Evolutionary conservation across 2,888 invertebrate genomes (phyloP), one percentile per base, ranked within the genome.

Genomic region (Drosophila seclusa): DNA sequence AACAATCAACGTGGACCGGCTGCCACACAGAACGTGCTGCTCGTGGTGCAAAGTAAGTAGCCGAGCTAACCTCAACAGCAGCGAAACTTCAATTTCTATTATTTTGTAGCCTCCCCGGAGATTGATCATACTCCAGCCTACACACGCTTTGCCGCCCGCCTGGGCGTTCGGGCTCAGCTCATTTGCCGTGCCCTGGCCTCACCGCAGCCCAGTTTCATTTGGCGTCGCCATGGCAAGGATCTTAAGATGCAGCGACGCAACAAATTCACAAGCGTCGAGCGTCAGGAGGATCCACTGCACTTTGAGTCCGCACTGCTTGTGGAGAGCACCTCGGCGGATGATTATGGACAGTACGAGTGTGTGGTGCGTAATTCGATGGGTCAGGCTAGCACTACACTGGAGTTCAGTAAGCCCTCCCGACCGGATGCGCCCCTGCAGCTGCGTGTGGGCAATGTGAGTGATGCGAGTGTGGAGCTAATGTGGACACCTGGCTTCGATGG

Each of bases 211-310:
- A 91, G 78, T 54, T 92, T 92, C 60, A 81, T 91, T 11, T 92
- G 92, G 92, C 92, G 92, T 3, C 91, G 91, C 16, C 87, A 91
- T 68, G 92, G 92, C 70, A 92, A 91, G 71, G 92, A 92, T 59
- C 78, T 92, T 3, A 92, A 92, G 70, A 90, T 91, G 91, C 90
- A 90, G 63, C 87, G 92, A 0, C 89, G 92, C 40, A 91, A 90
- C 61, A 92, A 92, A 62, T 92, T 89, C 68, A 90, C 87, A 49
- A 79, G 73, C 4, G 76, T 90, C 4, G 92, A 92, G 45, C 90
- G 83, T 0, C 90, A 85, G 71, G 66, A 91, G 54, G 91, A 92
- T 75, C 77, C 89, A 5, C 60, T 92, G 27, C 85, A 90, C 48
- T 89, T 89, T 40, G 92, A 92, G 63, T 90, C 92, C 0, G 83